A percentile compares a stretch with the other conserved stretches of the same genome.
Conservation (phyloP, 2,113 vertebrate genomes). For the Nycticebus coucang region DNA sequence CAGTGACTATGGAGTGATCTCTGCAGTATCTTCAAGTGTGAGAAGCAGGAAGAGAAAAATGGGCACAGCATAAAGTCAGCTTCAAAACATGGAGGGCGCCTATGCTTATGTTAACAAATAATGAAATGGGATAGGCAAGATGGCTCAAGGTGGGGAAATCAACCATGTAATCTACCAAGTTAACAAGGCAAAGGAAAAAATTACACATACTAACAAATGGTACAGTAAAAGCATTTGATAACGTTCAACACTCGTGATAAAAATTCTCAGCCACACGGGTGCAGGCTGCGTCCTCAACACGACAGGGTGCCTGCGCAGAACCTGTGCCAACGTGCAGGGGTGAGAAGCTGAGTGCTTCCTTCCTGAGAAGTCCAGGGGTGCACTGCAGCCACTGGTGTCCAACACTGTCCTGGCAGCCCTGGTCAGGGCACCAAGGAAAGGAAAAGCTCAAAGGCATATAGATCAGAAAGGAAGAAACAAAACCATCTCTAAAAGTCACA, state of each 20-base stretch:
- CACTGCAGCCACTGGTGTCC: fast-evolving
- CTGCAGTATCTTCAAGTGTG: neutral
- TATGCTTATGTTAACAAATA: neutral
- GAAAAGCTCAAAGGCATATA: neutral
- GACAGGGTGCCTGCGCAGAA: no score
- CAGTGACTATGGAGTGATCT: neutral
- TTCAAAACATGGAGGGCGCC: neutral
- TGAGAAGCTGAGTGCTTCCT: neutral
- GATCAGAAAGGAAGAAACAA: neutral
- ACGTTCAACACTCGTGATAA: neutral
- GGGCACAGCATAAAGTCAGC: no score
- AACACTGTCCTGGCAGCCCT: no score
- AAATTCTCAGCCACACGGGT: neutral
- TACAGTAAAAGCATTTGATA: neutral
- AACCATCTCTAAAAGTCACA: neutral
- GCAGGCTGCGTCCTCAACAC: neutral
- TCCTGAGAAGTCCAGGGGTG: no score
- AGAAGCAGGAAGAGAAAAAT: neutral
- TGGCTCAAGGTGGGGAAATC: neutral
- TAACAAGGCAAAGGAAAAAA: neutral
- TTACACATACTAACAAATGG: neutral
- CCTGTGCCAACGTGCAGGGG: fast-evolving
- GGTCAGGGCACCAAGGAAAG: neutral
- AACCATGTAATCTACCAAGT: neutral
- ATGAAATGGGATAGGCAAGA: neutral